Evolutionary conservation across 2,113 vertebrate species (phyloP).

Genomic region (Dasyornis broadbenti): DNA sequence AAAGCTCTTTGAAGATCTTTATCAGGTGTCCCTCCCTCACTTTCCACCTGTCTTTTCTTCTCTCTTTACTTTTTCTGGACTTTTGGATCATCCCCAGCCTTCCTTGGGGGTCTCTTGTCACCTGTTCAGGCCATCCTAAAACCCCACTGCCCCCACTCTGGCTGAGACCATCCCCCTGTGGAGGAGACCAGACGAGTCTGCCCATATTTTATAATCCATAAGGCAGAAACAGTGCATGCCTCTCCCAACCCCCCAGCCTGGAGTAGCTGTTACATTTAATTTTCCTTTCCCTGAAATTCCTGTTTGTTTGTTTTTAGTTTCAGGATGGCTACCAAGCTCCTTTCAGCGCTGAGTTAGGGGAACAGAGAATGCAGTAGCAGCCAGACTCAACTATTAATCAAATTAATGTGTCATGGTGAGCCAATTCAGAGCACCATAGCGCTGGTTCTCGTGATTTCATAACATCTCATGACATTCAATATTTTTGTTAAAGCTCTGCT

Average conservation of each 20-base stretch:
- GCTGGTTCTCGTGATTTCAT: background rate
- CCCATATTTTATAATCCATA: background rate
- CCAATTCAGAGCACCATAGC: background rate
- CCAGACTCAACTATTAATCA: background rate
- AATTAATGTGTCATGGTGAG: background rate
- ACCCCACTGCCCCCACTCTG: background rate
- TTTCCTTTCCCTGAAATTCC: background rate
- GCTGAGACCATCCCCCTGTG: accelerated
- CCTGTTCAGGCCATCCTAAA: background rate
- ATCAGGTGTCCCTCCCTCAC: background rate
- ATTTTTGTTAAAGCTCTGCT: background rate
- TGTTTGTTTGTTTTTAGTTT: background rate
- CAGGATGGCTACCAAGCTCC: background rate
- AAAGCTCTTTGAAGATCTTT: background rate
- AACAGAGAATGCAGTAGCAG: background rate
- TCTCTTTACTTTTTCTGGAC: background rate
- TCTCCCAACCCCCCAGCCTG: background rate
- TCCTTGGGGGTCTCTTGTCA: background rate
- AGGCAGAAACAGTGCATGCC: background rate
- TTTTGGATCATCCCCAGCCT: background rate
- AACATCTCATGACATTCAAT: background rate
- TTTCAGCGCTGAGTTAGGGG: background rate
- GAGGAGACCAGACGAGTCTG: background rate
- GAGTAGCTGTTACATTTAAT: background rate
- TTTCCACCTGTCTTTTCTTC: background rate